Conservation (phyloP, 2,888 invertebrate species). For the Cephus sareptanus region DNA sequence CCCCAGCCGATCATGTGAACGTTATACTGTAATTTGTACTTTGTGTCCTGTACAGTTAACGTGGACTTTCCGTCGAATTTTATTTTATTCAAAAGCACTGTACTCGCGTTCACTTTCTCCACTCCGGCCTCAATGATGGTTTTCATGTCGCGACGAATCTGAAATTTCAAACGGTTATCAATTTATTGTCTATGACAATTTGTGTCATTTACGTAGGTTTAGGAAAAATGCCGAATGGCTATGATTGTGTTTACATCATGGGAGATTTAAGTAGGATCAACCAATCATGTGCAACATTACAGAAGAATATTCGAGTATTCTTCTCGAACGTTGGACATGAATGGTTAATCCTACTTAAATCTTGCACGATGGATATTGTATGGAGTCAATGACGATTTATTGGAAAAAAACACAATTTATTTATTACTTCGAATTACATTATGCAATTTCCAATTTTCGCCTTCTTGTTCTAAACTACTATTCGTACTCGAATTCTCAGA, state of each 20-base stretch:
- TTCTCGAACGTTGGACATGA: not conserved
- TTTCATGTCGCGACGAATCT: conserved; percentile 48
- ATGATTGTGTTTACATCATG: no score
- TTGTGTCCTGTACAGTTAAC: conserved; percentile 38
- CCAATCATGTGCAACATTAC: no score
- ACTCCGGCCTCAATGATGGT: conserved; percentile 42
- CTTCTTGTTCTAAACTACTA: no score
- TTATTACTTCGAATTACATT: no score
- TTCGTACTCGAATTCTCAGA: no score
- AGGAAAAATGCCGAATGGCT: not conserved
- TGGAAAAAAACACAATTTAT: no score
- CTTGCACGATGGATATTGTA: no score
- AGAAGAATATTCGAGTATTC: not conserved
- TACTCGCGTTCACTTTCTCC: conserved; percentile 39
- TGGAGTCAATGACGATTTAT: no score
- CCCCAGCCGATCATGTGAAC: conserved; percentile 69
- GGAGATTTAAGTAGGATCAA: no score
- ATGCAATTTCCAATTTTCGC: no score
- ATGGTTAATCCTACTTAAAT: not conserved
- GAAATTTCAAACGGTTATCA: not conserved
- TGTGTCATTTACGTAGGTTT: not conserved
- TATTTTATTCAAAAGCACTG: conserved; percentile 43
- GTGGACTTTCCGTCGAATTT: conserved; percentile 41
- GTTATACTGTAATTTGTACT: conserved; percentile 52
- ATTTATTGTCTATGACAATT: not conserved